Base-by-base conservation (phyloP, 2,797 vertebrate genomes). In the Melanotaenia nigrans region DNA sequence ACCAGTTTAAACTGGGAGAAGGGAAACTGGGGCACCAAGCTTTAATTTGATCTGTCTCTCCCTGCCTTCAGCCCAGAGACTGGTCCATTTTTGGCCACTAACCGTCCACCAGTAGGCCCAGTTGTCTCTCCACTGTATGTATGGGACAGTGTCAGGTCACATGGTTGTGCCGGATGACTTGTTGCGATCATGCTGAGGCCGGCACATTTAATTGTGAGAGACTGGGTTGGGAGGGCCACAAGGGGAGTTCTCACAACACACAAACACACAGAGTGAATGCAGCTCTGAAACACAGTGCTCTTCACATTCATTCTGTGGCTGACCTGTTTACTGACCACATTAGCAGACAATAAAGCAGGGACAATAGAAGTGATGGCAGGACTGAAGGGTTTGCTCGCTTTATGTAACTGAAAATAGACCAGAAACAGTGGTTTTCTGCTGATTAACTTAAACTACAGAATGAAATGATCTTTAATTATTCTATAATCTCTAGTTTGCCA, bases 131-230 rank as follows among this genome's bases (percentile, higher is more conserved):
- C 25, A 6, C 63, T 78, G 64, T 54, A 45, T 64, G 40, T 18
- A 59, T 70, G 79, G 55, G 72, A 70, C 38, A 22, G 47, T 71
- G 69, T 59, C 54, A 3, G 68, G 85, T 92, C 90, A 91, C 88
- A 79, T 89, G 83, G 45, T 83, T 79, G 55, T 84, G 87, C 83
- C 81, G 89, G 87, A 89, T 92, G 90, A 91, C 88, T 93, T 93
- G 91, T 87, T 92, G 83, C 80, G 53, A 92, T 92, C 71, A 74
- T 36, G 92, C 93, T 94, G 93, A 94, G 86, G 77, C 74, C 71
- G 70, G 90, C 93, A 92, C 85, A 90, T 93, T 93, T 92, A 86
- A 94, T 94, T 94, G 90, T 92, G 84, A 89, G 82, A 73, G 86
- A 88, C 47, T 24, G 78, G 81, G 81, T 81, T 65, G 18, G 12